Evolutionary conservation across 2,113 vertebrate species (phyloP).

Genomic region (Varanus salvator): DNA sequence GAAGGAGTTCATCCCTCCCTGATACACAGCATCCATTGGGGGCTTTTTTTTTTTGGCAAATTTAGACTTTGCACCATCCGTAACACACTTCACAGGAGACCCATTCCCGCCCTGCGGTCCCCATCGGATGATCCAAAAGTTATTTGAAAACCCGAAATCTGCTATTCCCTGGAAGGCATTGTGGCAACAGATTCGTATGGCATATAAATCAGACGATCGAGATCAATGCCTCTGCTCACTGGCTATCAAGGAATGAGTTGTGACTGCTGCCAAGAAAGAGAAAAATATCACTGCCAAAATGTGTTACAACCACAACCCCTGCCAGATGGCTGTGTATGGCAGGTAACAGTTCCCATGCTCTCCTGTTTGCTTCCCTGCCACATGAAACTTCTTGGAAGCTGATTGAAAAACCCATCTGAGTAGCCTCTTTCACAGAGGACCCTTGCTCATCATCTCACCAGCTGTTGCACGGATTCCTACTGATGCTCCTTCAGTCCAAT

Average conservation of each 20-base stretch:
- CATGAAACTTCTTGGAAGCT: constrained; percentile 63
- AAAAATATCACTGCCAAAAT: constrained; percentile 21
- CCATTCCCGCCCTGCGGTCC: no score
- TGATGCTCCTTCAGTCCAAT: constrained; percentile 17
- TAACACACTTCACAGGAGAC: neutral
- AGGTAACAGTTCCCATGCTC: constrained; percentile 72
- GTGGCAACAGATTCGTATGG: constrained; percentile 10
- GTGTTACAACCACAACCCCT: constrained; percentile 62
- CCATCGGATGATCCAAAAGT: neutral
- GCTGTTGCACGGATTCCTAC: neutral
- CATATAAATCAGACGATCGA: constrained; percentile 43
- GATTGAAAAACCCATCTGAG: constrained; percentile 51
- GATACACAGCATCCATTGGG: neutral
- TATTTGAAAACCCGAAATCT: neutral
- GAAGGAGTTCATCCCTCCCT: no score
- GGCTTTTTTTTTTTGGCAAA: no score
- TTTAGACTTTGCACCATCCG: neutral
- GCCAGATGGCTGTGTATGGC: constrained; percentile 67
- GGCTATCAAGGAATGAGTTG: constrained; percentile 22
- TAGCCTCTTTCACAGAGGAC: constrained; percentile 15
- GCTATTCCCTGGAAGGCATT: constrained; percentile 31
- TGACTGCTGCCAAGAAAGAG: constrained; percentile 43
- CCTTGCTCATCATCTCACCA: neutral
- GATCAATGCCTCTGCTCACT: constrained; percentile 29
- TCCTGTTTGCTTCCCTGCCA: constrained; percentile 68